A percentile compares a stretch with the other conserved stretches of the same genome.
These are phyloP conservation scores for Pedionomus torquatus DNA, from an alignment of 2,113 vertebrate species.

Conservation along the genomic window DNA sequence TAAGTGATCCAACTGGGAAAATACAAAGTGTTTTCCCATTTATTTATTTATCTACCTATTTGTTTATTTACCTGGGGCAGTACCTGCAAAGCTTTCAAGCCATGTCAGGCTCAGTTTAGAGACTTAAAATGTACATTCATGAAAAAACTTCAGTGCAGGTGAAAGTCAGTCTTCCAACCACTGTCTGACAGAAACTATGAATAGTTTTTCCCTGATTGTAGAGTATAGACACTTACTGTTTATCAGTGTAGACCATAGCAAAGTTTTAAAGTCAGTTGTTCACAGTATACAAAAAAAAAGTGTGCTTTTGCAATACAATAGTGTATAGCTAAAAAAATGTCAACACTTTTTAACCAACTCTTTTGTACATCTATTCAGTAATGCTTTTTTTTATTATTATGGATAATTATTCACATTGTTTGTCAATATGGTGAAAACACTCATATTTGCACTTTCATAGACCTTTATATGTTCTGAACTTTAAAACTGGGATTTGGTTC, in stretches of 20 bases:
- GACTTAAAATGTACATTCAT: background rate
- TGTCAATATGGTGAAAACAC: background rate
- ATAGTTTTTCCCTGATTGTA: background rate
- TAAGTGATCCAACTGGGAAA: background rate
- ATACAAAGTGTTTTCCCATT: background rate
- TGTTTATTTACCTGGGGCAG: background rate
- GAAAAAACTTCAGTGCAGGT: background rate
- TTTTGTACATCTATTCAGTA: background rate
- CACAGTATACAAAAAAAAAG: background rate
- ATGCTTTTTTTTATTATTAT: background rate
- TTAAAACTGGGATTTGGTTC: background rate
- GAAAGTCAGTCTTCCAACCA: background rate
- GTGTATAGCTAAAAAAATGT: background rate
- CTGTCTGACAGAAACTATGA: background rate
- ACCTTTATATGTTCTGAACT: background rate
- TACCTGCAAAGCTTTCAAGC: background rate
- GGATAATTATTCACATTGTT: background rate
- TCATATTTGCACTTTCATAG: background rate
- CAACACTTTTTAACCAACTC: background rate
- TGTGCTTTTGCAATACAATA: background rate
- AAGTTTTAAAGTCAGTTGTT: background rate
- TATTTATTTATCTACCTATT: background rate
- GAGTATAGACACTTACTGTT: background rate
- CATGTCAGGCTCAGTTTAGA: background rate
- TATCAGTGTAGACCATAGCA: fast-evolving